phyloP scores from a whole-genome alignment of 1,140 invertebrate genomes.

The Hormaphis cornu region DNA sequence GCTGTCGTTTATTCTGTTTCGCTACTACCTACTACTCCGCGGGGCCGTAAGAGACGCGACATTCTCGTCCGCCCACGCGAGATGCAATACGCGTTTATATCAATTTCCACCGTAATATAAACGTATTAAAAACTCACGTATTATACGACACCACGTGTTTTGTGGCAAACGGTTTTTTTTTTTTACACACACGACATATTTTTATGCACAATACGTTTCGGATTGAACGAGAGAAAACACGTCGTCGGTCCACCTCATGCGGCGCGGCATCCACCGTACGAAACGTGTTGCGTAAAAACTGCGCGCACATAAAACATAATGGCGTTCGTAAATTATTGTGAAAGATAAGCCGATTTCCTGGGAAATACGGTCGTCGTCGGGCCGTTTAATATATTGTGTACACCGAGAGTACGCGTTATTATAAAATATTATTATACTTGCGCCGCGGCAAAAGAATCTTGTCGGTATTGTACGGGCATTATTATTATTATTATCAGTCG shows the following conservation, averaged over 20 bases:
- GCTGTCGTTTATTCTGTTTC: too few species aligned
- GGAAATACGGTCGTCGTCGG: constrained; percentile 14
- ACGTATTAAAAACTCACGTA: background rate
- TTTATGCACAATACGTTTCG: background rate
- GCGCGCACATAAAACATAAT: background rate
- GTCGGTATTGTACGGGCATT: too few species aligned
- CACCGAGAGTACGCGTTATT: too few species aligned
- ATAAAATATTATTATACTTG: too few species aligned
- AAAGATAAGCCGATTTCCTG: constrained; percentile 2
- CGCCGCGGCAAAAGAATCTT: too few species aligned
- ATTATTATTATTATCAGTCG: too few species aligned
- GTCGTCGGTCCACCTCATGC: constrained; percentile 8
- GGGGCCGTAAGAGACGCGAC: too few species aligned
- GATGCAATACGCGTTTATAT: too few species aligned
- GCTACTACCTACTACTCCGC: too few species aligned
- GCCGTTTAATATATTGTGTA: background rate
- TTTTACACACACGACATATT: background rate
- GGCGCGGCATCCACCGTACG: background rate
- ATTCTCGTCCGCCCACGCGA: too few species aligned
- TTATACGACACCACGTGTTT: background rate
- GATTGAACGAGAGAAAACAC: background rate
- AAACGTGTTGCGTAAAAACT: background rate
- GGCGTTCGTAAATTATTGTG: constrained; percentile 10
- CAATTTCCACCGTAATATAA: too few species aligned
- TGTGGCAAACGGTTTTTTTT: background rate